Base-by-base conservation (phyloP, 2,888 invertebrate genomes). In the Boloria euphrosyne region DNA sequence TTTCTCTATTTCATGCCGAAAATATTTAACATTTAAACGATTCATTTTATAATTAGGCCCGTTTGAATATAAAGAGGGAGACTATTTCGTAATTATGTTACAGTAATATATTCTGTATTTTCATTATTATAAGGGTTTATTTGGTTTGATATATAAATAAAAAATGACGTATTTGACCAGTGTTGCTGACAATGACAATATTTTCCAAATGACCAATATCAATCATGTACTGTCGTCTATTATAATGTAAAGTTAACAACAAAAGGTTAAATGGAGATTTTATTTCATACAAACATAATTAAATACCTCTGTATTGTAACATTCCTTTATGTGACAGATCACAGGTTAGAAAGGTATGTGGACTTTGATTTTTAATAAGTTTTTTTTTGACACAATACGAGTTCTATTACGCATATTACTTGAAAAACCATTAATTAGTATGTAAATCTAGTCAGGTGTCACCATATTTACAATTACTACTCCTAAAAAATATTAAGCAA, bases 21-120 rank as follows among this genome's bases (percentile, higher is more conserved):
- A 90, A 90, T 90, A 90, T 90, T 90, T 88, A 84, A 84, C 86
- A 87, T 79, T 78, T 88, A 90, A 90, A 87, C 90, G 88, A 85
- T 90, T 90, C 86, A 88, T 87, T 90, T 90, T 90, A 90, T 90
- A 91, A 91, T 91, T 91, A 89, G 90, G 83, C 78, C 76, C 81
- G 78, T 87, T 88, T 86, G 83, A 83, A 84, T 81, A 78, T 79
- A 65, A 55, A 51, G 22, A 65, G 31, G 31, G 31, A 38, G 10
- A 38, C 31, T 10, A 38, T 38, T 38, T 38, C 31, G 7, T 38
- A 38, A 38, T 10, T 38, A 38, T 38, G 31, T 38, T 38, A 38
- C 31, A 38, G 10, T 38, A 38, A 38, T 38, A 38, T 38, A 38
- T 38, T 10, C 31, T 38, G 31, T 38, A 38, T 38, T 38, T 0